phyloP scores from a whole-genome alignment of 2,888 invertebrate species.

The Meteorus colon region DNA sequence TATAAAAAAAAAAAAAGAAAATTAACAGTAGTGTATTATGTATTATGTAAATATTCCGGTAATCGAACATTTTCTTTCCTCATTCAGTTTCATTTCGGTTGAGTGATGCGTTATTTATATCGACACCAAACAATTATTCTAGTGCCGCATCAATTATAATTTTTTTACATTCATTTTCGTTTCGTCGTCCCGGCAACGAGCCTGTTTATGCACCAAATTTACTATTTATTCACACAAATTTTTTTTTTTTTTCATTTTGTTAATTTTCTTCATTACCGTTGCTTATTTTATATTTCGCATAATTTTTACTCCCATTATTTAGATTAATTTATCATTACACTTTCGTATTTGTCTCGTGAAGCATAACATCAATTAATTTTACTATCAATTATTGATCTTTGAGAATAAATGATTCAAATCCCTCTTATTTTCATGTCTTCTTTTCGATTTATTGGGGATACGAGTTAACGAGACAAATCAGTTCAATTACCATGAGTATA shows the following conservation, averaged over 20 bases:
- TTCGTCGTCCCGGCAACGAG: slow-evolving; percentile 41
- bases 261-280: slow-evolving; percentile 27
- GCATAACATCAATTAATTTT: slow-evolving; percentile 13
- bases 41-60: slow-evolving; percentile 17
- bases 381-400: background rate
- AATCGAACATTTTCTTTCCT: background rate
- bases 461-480: slow-evolving; percentile 17
- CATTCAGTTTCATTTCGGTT: slow-evolving; percentile 7
- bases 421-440: background rate
- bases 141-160: background rate
- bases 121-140: background rate
- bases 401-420: background rate
- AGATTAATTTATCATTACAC: slow-evolving; percentile 7
- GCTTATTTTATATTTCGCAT: slow-evolving; percentile 35
- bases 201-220: background rate
- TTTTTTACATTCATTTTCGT: slow-evolving; percentile 24
- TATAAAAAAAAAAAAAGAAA: slow-evolving; percentile 30
- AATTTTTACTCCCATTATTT: slow-evolving; percentile 35
- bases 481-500: slow-evolving; percentile 21
- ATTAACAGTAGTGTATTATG: slow-evolving; percentile 30
- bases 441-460: slow-evolving; percentile 9
- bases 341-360: slow-evolving; percentile 12
- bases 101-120: slow-evolving; percentile 6
- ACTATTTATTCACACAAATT: slow-evolving; percentile 11
- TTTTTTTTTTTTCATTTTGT: slow-evolving; percentile 4